These are phyloP conservation scores for Callimorpha dominula DNA, from an alignment of 2,888 invertebrate species.

Conservation along the genomic window DNA sequence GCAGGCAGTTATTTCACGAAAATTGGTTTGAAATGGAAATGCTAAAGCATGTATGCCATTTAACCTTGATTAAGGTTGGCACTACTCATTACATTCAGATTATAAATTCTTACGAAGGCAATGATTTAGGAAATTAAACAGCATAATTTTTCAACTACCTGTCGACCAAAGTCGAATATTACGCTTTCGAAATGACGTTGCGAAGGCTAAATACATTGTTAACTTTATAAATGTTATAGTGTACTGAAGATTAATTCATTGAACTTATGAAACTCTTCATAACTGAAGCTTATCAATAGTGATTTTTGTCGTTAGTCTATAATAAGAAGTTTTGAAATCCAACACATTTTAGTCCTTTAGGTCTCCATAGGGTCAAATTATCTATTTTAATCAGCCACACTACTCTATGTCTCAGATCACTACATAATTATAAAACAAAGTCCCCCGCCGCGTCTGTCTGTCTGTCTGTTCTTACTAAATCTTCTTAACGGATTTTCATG, in stretches of 20 bases:
- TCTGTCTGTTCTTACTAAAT: too few relatives aligned
- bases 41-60: background rate
- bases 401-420: too few relatives aligned
- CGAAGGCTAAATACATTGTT: background rate
- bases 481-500: too few relatives aligned
- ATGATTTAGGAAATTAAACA: slow-evolving; percentile 7
- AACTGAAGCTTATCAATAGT: background rate
- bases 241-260: background rate
- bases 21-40: background rate
- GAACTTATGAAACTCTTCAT: background rate
- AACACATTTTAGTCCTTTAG: background rate
- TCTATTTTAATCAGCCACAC: too few relatives aligned
- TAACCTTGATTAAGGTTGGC: background rate
- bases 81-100: slow-evolving; percentile 2
- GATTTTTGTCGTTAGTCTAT: background rate
- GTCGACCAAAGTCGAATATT: background rate
- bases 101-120: slow-evolving; percentile 2
- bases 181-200: slow-evolving; percentile 1
- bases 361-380: too few relatives aligned
- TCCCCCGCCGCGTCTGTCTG: too few relatives aligned
- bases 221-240: background rate
- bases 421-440: too few relatives aligned
- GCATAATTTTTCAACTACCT: background rate
- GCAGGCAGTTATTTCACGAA: background rate
- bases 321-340: background rate